Conservation (phyloP, 2,797 vertebrate species). For the Darevskia mixta region DNA sequence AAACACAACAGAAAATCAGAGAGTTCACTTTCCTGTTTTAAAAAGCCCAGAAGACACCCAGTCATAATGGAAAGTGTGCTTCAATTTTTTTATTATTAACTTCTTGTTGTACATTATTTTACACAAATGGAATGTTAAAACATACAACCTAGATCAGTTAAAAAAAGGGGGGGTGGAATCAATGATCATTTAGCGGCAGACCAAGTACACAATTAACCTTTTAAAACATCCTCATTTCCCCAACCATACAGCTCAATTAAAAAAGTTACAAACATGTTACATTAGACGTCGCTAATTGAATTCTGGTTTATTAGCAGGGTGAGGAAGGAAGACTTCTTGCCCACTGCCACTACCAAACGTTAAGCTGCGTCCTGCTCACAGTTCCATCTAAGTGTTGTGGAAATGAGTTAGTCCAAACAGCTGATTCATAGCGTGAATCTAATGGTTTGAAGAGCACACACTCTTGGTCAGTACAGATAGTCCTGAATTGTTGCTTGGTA, state of each 20-base stretch:
- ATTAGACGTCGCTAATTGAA: constrained; percentile 65
- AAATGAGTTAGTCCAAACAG: constrained; percentile 46
- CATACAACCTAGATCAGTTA: constrained; percentile 73
- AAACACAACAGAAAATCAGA: not conserved
- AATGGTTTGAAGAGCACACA: constrained; percentile 32
- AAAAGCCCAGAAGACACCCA: not conserved
- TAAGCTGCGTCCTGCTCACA: constrained; percentile 16
- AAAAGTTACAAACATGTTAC: constrained; percentile 63
- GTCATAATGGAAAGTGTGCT: constrained; percentile 64
- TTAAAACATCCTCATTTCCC: constrained; percentile 50
- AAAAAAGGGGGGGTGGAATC: constrained; percentile 69
- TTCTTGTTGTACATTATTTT: constrained; percentile 74
- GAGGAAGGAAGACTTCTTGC: constrained; percentile 59
- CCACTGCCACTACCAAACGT: constrained; percentile 1
- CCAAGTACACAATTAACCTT: constrained; percentile 63
- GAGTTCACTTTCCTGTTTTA: not conserved
- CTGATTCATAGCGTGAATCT: constrained; percentile 27
- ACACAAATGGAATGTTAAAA: constrained; percentile 81
- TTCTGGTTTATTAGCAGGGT: constrained; percentile 51
- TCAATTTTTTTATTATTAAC: constrained; percentile 79
- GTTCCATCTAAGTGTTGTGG: constrained; percentile 33
- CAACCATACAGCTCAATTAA: constrained; percentile 60
- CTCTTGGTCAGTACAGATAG: constrained; percentile 19
- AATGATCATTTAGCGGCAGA: constrained; percentile 64
- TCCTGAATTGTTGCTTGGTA: not conserved